Evolutionary conservation across 2,797 vertebrate species (phyloP).

Genomic region (Podargus strigoides): DNA sequence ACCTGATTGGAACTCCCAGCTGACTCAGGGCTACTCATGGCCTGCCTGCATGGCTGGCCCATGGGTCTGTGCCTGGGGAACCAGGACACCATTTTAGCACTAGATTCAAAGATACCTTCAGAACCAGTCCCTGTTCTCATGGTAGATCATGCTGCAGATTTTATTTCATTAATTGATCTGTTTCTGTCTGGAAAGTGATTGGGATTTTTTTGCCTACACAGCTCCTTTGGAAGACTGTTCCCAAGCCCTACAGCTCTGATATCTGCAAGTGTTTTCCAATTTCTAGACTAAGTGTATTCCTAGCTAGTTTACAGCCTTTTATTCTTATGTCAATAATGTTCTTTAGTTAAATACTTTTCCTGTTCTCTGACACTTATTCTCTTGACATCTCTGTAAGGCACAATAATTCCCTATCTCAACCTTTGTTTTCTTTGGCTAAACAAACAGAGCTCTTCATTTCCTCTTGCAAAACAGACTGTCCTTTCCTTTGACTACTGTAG

Average conservation of each 20-base stretch:
- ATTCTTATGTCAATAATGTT: slow-evolving; percentile 33
- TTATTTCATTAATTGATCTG: not conserved
- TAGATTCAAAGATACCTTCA: not conserved
- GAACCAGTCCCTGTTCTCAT: not conserved
- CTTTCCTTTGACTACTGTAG: not conserved
- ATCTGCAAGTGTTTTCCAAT: not conserved
- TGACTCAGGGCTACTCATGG: too few relatives aligned
- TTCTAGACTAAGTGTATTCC: not conserved
- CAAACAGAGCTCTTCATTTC: not conserved
- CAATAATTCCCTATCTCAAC: slow-evolving; percentile 26
- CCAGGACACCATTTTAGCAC: too few relatives aligned
- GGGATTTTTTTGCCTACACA: not conserved
- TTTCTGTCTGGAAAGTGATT: not conserved
- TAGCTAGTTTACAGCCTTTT: slow-evolving; percentile 5
- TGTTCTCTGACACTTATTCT: slow-evolving; percentile 23
- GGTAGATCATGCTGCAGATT: not conserved
- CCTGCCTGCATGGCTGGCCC: too few relatives aligned
- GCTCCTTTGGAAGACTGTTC: not conserved
- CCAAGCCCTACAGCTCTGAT: not conserved
- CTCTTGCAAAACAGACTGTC: not conserved
- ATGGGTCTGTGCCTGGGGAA: too few relatives aligned
- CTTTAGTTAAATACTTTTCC: slow-evolving; percentile 24
- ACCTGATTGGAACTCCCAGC: too few relatives aligned
- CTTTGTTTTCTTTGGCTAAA: slow-evolving; percentile 48
- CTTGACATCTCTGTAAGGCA: slow-evolving; percentile 11